phyloP scores from a whole-genome alignment of 2,888 invertebrate species.

The Dryomyza anilis region DNA sequence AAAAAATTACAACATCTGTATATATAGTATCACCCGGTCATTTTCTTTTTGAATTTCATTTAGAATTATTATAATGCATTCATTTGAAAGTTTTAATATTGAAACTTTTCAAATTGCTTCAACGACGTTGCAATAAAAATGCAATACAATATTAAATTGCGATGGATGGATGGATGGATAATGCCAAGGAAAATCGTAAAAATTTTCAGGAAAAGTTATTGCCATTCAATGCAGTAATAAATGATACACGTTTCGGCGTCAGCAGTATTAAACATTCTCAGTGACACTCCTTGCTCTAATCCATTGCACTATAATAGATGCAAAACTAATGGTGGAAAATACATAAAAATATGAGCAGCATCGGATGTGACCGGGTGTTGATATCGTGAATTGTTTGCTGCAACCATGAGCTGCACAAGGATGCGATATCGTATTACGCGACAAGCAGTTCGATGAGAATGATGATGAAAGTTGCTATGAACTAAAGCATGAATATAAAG shows the following conservation, averaged over 20 bases:
- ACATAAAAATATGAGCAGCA: background rate
- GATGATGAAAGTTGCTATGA: background rate
- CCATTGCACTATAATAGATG: background rate
- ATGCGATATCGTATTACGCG: background rate
- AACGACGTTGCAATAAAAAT: background rate
- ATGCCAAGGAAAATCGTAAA: too few relatives aligned
- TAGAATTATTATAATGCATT: too few relatives aligned
- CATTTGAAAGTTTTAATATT: too few relatives aligned
- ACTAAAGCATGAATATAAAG: background rate
- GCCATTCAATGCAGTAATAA: conserved; percentile 3
- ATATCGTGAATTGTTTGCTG: too few relatives aligned
- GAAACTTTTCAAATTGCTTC: too few relatives aligned
- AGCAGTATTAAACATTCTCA: background rate
- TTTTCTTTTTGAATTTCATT: too few relatives aligned
- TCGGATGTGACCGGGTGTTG: too few relatives aligned
- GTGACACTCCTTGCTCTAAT: background rate
- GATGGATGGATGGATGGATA: background rate
- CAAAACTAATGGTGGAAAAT: conserved; percentile 17
- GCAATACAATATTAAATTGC: conserved; percentile 17
- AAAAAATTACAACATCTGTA: too few relatives aligned
- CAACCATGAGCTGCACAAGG: background rate
- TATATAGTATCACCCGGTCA: too few relatives aligned
- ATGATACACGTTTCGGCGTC: background rate
- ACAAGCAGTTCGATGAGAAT: background rate
- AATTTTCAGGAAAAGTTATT: too few relatives aligned